Conservation (phyloP, 2,797 vertebrate genomes). For the Mallotus villosus region DNA sequence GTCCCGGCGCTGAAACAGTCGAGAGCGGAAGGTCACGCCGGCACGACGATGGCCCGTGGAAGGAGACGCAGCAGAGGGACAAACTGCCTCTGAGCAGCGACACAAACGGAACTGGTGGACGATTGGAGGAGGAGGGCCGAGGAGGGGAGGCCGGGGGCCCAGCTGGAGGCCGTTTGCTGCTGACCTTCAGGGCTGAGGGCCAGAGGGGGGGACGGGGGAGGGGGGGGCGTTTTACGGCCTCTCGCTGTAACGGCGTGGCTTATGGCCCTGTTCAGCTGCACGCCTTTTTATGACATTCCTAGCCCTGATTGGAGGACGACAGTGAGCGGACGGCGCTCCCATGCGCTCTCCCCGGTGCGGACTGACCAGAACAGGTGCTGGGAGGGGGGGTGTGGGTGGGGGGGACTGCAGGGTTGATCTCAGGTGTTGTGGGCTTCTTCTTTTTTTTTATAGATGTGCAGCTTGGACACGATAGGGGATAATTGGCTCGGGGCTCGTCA, state of each 20-base stretch:
- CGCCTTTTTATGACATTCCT: slow-evolving; percentile 64
- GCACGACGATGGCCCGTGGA: not conserved
- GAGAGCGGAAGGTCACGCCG: not conserved
- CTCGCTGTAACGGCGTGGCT: slow-evolving; percentile 60
- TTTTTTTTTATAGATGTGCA: slow-evolving; percentile 73
- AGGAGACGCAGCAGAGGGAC: not conserved
- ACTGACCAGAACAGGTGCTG: slow-evolving; percentile 64
- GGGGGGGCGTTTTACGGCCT: slow-evolving; percentile 64
- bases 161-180: slow-evolving; percentile 36
- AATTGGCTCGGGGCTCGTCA: slow-evolving; percentile 74
- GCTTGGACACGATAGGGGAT: slow-evolving; percentile 68
- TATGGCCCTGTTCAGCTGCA: slow-evolving; percentile 62
- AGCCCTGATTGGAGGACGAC: slow-evolving; percentile 54
- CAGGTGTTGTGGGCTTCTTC: slow-evolving; percentile 69
- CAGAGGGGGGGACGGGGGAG: not conserved
- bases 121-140: slow-evolving; percentile 7
- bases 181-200: slow-evolving; percentile 37
- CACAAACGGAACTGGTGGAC: not conserved
- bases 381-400: slow-evolving; percentile 19
- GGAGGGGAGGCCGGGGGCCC: slow-evolving; percentile 16
- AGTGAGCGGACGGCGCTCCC: slow-evolving; percentile 40
- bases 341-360: slow-evolving; percentile 30
- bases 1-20: not conserved
- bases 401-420: slow-evolving; percentile 61
- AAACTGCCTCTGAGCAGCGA: not conserved